A percentile compares a stretch with the other conserved stretches of the same genome.
Conservation (phyloP, 2,888 invertebrate genomes). For the Spilarctia lutea region DNA sequence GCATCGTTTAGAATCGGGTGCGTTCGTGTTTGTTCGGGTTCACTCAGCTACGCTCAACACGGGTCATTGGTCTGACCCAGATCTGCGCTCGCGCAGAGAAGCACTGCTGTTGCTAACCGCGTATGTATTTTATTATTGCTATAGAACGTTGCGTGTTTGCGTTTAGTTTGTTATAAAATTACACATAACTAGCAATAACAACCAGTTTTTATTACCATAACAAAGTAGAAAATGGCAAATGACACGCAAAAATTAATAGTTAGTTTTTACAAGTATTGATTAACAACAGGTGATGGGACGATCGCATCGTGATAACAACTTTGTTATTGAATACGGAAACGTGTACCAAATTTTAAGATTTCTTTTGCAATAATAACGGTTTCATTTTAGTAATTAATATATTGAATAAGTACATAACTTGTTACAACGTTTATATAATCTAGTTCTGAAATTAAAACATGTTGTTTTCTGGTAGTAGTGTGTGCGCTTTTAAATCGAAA, state of each 20-base stretch:
- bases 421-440: neutral
- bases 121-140: conserved; percentile 50
- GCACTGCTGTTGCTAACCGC: conserved; percentile 50
- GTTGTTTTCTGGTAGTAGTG: neutral
- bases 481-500: neutral
- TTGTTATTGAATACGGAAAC: conserved; percentile 10
- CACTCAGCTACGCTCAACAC: conserved; percentile 54
- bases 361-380: conserved; percentile 6
- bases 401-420: neutral
- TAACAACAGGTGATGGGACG: conserved; percentile 18
- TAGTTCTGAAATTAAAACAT: neutral
- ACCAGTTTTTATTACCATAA: conserved; percentile 53
- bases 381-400: neutral
- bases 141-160: conserved; percentile 46
- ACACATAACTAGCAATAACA: conserved; percentile 48
- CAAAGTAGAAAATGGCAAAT: conserved; percentile 47
- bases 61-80: conserved; percentile 74
- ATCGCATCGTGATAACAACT: conserved; percentile 1
- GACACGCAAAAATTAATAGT: conserved; percentile 48
- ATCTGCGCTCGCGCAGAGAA: conserved; percentile 55
- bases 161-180: conserved; percentile 56
- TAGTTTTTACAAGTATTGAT: conserved; percentile 34
- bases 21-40: conserved; percentile 44
- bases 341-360: neutral
- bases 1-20: conserved; percentile 21